Evolutionary conservation across 2,113 vertebrate genomes (phyloP).

Genomic region (Pitta sordida): DNA sequence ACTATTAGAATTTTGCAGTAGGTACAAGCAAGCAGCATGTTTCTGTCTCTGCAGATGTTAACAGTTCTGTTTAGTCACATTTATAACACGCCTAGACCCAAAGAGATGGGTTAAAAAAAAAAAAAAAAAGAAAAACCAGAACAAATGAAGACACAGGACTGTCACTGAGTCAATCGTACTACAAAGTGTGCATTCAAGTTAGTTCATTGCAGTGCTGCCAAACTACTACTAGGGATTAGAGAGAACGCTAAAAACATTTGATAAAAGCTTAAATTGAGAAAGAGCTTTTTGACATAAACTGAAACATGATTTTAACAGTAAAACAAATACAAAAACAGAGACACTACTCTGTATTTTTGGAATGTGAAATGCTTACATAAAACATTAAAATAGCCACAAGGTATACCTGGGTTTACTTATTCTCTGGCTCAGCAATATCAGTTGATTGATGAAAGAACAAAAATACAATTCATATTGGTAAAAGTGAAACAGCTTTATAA

Average conservation of each 20-base stretch:
- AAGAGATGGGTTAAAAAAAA: background rate
- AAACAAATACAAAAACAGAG: background rate
- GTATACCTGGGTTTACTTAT: background rate
- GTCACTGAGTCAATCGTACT: background rate
- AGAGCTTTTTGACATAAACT: background rate
- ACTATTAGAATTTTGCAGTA: conserved; percentile 74
- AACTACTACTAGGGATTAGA: background rate
- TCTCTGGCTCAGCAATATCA: background rate
- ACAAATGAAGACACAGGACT: conserved; percentile 45
- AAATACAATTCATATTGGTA: background rate
- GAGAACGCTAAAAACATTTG: background rate
- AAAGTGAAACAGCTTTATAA: background rate
- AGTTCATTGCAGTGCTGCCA: background rate
- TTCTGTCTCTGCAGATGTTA: conserved; percentile 60
- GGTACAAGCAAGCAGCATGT: conserved; percentile 64
- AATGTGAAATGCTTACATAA: background rate
- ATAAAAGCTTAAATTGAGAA: background rate
- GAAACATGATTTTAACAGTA: background rate
- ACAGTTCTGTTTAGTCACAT: conserved; percentile 51
- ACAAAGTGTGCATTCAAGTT: background rate
- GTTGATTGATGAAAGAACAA: background rate
- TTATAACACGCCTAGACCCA: conserved; percentile 29
- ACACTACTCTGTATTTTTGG: background rate
- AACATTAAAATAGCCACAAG: background rate
- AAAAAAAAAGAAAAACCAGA: background rate